Conservation (phyloP, 2,888 invertebrate species). For the Fabriciana adippe region DNA sequence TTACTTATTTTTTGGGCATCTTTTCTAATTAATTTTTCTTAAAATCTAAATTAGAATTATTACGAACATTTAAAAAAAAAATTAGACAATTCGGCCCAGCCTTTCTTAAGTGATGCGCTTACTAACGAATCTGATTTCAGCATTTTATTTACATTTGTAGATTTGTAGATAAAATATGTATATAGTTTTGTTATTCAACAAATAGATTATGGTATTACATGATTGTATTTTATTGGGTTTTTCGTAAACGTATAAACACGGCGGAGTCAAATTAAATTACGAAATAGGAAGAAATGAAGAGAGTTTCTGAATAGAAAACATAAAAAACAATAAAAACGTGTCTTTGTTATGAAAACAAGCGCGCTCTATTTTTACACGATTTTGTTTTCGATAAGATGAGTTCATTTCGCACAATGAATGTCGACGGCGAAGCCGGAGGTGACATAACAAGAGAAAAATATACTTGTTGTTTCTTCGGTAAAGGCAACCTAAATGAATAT, state of each 20-base stretch:
- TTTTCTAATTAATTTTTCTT: no score
- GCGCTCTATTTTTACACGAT: constrained; percentile 28
- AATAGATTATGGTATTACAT: no score
- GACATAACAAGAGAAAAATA: constrained; percentile 25
- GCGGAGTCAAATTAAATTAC: neutral
- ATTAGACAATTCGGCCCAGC: no score
- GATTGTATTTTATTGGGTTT: neutral
- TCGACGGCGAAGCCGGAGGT: constrained; percentile 24
- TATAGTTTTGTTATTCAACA: no score
- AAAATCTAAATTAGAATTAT: no score
- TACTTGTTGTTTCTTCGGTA: constrained; percentile 9
- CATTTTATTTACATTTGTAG: no score
- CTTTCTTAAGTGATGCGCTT: no score
- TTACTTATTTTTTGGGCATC: no score
- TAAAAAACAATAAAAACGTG: constrained; percentile 18
- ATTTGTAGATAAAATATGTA: no score
- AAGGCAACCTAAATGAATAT: constrained; percentile 19
- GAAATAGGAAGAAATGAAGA: neutral
- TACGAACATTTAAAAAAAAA: no score
- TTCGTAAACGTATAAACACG: neutral
- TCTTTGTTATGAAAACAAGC: constrained; percentile 14
- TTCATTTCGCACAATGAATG: constrained; percentile 37
- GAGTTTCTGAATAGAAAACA: neutral
- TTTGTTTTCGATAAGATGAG: constrained; percentile 35
- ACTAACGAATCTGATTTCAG: no score